Evolutionary conservation across 2,888 invertebrate species (phyloP).

Genomic region (Rhagium mordax): DNA sequence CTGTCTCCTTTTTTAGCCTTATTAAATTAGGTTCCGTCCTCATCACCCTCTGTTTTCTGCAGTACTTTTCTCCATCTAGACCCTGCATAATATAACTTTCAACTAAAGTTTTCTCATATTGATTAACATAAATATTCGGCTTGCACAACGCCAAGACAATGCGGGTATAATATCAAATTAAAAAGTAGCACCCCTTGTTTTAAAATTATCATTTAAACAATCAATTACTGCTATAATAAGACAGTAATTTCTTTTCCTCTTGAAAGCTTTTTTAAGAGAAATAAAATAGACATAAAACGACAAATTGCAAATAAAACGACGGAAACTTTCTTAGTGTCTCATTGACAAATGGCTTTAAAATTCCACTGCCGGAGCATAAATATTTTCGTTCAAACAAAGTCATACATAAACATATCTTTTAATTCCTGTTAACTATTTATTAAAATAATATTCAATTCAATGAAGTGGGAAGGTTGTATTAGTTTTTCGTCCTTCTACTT

Average conservation of each 20-base stretch:
- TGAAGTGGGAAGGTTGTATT: no score
- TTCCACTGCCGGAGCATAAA: background rate
- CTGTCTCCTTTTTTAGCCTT: constrained; percentile 56
- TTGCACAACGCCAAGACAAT: constrained; percentile 41
- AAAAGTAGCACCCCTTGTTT: constrained; percentile 44
- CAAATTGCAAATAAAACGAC: constrained; percentile 41
- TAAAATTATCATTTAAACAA: constrained; percentile 55
- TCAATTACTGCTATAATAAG: constrained; percentile 54
- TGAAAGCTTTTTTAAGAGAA: constrained; percentile 41
- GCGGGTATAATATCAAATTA: constrained; percentile 45
- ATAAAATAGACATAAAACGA: constrained; percentile 48
- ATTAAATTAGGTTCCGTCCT: constrained; percentile 63
- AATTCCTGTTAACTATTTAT: no score
- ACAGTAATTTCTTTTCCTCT: constrained; percentile 47
- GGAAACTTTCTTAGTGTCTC: constrained; percentile 31
- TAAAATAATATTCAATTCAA: no score
- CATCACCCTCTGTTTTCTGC: constrained; percentile 56
- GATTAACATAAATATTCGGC: constrained; percentile 63
- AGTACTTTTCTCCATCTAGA: constrained; percentile 56
- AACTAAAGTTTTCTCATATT: constrained; percentile 60
- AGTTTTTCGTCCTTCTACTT: no score
- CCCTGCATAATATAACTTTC: constrained; percentile 59
- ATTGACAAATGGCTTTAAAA: background rate
- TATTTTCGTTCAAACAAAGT: background rate
- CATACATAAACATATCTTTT: no score